Evolutionary conservation across 2,888 invertebrate species (phyloP), one percentile per base, ranked within the genome.

Genomic region (Marronus borbonicus): DNA sequence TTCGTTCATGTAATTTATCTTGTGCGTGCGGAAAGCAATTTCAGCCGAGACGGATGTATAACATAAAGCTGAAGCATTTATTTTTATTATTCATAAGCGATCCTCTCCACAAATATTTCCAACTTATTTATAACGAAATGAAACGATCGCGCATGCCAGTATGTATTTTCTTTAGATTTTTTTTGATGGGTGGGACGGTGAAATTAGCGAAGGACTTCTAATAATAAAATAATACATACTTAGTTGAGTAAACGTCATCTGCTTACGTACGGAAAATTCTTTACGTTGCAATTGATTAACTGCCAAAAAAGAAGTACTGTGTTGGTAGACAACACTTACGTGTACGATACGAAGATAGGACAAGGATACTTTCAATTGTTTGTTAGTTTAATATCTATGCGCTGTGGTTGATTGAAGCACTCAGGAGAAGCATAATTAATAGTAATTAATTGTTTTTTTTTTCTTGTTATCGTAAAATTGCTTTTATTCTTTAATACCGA

Each of bases 171-270:
- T 17, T 17, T 58, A 17, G 20, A n/a, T n/a, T n/a, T 8, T 5
- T 17, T 58, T 20, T 5, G 24, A 20, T 20, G 8, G 17, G 55
- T 8, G 5, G 20, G 20, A 17, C 8, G 39, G 20, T 66, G 44
- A 39, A 66, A n/a, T 66, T 66, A 39, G 44, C 44, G 65, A 44
- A 66, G 65, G 65, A 44, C 65, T 66, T n/a, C 65, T 66, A 66
- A 66, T 39, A 39, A 66, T 58, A 58, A 58, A 8, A 44, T 44
- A 44, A 24, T 31, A 62, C 20, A 28, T 14, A 20, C 39, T 44
- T 66, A 44, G 65, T 66, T 39, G 39, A 20, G 17, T 39, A 17
- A 17, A 49, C 65, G 65, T 66, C 65, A 66, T 66, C 39, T 44
- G 20, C 44, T n/a, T 66, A 66, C 65, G 44, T 66, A 66, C 17